phyloP scores from a whole-genome alignment of 1,140 invertebrate species.

The Arion vulgaris region DNA sequence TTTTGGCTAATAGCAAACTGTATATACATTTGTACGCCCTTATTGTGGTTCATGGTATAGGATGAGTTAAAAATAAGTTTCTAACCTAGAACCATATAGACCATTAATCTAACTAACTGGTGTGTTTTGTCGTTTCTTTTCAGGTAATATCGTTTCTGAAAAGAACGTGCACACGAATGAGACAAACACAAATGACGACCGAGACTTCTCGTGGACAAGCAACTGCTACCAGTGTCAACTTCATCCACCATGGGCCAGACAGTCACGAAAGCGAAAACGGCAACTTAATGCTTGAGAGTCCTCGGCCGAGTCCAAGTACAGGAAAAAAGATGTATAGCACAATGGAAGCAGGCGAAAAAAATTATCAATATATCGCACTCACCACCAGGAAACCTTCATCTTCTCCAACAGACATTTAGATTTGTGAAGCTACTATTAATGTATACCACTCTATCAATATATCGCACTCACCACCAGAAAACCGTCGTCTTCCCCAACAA shows the following conservation, averaged over 20 bases:
- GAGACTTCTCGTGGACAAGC: conserved; percentile 30
- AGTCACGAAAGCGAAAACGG: conserved; percentile 40
- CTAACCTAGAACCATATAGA: too few species aligned
- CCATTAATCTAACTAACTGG: too few species aligned
- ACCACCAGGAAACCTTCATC: neutral
- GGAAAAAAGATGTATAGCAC: conserved; percentile 34
- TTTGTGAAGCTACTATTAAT: too few species aligned
- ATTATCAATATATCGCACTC: conserved; percentile 34
- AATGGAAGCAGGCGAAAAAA: conserved; percentile 21
- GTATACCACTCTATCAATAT: too few species aligned
- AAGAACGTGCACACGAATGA: conserved; percentile 31
- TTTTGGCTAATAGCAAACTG: too few species aligned
- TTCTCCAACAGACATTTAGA: conserved; percentile 19
- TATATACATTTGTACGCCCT: too few species aligned
- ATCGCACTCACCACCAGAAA: conserved; percentile 29
- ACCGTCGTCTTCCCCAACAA: neutral
- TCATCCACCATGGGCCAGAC: conserved; percentile 23
- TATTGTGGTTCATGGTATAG: too few species aligned
- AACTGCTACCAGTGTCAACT: conserved; percentile 37
- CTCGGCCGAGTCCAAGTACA: conserved; percentile 18
- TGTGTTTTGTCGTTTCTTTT: too few species aligned
- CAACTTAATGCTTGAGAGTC: conserved; percentile 22
- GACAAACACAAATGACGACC: conserved; percentile 2
- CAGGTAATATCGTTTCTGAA: conserved; percentile 33
- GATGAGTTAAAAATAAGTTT: too few species aligned